Evolutionary conservation across 2,113 vertebrate species (phyloP).

Genomic region (Ciconia boyciana): DNA sequence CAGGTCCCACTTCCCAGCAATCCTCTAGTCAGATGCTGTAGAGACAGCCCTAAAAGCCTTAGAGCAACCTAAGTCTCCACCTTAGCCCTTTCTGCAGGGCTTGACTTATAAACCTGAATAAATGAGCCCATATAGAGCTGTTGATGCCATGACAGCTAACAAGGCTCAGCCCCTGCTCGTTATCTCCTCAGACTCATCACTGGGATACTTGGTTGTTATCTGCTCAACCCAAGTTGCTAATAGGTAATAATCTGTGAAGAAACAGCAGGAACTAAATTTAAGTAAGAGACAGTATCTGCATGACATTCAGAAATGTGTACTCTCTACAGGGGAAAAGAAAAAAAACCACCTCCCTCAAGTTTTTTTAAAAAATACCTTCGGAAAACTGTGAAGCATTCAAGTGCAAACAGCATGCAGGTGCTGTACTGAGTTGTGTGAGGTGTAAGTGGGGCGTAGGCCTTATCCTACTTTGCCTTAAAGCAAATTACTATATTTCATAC

Average conservation of each 20-base stretch:
- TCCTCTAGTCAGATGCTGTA: accelerated
- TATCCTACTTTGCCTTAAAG: not conserved
- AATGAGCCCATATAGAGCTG: not conserved
- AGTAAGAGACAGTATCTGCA: not conserved
- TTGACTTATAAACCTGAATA: not conserved
- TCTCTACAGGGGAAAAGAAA: accelerated
- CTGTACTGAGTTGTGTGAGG: not conserved
- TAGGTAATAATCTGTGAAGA: not conserved
- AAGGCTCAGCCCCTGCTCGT: not conserved
- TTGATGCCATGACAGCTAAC: not conserved
- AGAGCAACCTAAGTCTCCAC: accelerated
- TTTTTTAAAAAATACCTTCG: not conserved
- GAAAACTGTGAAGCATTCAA: not conserved
- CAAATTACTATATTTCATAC: not conserved
- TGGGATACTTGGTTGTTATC: not conserved
- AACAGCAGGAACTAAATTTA: not conserved
- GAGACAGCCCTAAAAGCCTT: accelerated
- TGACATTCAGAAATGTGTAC: not conserved
- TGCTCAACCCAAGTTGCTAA: not conserved
- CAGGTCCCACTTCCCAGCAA: not conserved
- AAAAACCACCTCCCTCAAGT: accelerated
- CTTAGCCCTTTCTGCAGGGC: accelerated
- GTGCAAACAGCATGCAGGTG: not conserved
- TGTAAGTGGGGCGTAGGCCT: not conserved
- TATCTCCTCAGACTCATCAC: not conserved